phyloP scores from a whole-genome alignment of 2,113 vertebrate species.

The Malurus elegans region DNA sequence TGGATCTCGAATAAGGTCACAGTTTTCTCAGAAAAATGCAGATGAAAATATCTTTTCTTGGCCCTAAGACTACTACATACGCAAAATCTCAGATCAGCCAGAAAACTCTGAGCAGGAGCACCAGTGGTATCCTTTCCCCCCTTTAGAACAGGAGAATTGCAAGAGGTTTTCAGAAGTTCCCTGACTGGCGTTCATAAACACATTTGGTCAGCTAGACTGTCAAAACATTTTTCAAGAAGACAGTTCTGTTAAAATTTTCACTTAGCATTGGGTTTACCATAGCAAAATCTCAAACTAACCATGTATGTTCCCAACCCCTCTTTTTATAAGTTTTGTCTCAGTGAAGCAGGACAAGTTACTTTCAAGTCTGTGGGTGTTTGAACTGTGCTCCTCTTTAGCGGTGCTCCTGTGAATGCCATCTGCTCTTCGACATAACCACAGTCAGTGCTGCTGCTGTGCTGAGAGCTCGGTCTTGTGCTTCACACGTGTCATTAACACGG shows the following conservation, averaged over 20 bases:
- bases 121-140: background rate
- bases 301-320: background rate
- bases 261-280: background rate
- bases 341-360: background rate
- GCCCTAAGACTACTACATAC: background rate
- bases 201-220: background rate
- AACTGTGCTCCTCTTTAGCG: background rate
- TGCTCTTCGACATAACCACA: background rate
- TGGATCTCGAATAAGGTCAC: background rate
- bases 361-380: background rate
- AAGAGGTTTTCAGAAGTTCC: background rate
- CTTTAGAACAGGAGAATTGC: fast-evolving
- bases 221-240: background rate
- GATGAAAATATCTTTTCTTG: background rate
- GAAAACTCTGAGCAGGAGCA: background rate
- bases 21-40: background rate
- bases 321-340: background rate
- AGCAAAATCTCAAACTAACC: background rate
- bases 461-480: background rate
- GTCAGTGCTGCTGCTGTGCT: background rate
- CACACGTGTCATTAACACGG: background rate
- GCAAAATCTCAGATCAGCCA: background rate
- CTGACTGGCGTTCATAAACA: fast-evolving
- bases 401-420: background rate
- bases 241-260: background rate